Percentiles rank a stretch among this genome's conserved stretches.
phyloP scores from a whole-genome alignment of 2,888 invertebrate genomes.

The Brachyptera risi region DNA sequence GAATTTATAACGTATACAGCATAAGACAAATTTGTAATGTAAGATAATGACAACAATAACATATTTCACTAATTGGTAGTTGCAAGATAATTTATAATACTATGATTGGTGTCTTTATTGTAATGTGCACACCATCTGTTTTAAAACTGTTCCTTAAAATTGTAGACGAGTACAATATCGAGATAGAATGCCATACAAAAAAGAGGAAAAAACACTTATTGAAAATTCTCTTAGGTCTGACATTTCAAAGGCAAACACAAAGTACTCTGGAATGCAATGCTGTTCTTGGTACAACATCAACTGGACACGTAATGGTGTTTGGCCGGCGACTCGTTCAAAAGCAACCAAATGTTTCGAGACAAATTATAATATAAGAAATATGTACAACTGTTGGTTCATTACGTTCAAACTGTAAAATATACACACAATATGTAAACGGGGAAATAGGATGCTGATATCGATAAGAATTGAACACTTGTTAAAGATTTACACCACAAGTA shows the following conservation, averaged over 20 bases:
- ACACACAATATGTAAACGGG: constrained; percentile 28
- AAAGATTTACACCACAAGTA: constrained; percentile 1
- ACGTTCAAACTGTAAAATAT: constrained; percentile 32
- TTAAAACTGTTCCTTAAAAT: neutral
- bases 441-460: constrained; percentile 25
- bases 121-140: neutral
- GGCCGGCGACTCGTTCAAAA: neutral
- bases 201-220: neutral
- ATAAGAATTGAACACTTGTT: constrained; percentile 16
- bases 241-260: neutral
- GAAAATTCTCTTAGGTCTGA: neutral
- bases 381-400: constrained; percentile 30
- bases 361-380: constrained; percentile 26
- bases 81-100: neutral
- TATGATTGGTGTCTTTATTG: neutral
- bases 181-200: neutral
- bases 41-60: neutral
- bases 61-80: neutral
- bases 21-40: too few species aligned
- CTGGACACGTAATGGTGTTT: neutral
- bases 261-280: constrained; percentile 3
- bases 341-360: constrained; percentile 2
- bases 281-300: neutral
- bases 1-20: too few species aligned
- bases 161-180: neutral